These are phyloP conservation scores for Wiebesia pumilae DNA, from an alignment of 1,140 invertebrate species.

Conservation along the genomic window DNA sequence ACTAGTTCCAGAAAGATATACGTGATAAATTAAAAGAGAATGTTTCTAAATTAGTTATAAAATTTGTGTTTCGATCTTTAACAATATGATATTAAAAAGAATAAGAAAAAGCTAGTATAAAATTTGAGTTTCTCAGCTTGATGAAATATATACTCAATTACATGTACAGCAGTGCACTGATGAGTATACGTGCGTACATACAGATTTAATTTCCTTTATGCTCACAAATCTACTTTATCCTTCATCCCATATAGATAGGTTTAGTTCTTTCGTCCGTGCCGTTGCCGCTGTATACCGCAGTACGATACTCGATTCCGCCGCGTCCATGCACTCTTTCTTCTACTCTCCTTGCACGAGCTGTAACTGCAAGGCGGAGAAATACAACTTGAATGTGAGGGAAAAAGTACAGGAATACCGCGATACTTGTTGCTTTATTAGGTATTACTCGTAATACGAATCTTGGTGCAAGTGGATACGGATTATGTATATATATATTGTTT, in stretches of 20 bases:
- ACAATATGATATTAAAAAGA: not conserved
- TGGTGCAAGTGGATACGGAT: too few relatives aligned
- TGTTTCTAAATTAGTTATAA: not conserved
- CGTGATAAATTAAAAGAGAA: not conserved
- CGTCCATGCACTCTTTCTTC: not conserved
- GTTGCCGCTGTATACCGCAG: not conserved
- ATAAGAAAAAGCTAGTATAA: not conserved
- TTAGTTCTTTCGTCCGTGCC: not conserved
- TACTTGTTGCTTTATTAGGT: too few relatives aligned
- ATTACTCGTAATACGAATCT: too few relatives aligned
- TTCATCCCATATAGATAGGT: conserved; percentile 7
- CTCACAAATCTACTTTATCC: conserved; percentile 32
- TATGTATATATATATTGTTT: too few relatives aligned
- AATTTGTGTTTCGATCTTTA: too few relatives aligned
- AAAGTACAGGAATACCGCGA: too few relatives aligned
- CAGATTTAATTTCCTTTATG: conserved; percentile 34
- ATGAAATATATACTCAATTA: conserved; percentile 35
- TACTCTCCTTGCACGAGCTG: not conserved
- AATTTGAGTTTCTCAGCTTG: conserved; percentile 35
- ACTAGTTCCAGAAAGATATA: not conserved
- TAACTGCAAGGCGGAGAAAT: not conserved
- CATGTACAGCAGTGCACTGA: conserved; percentile 44
- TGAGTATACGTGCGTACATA: not conserved
- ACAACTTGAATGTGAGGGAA: too few relatives aligned
- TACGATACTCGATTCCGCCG: not conserved